Conservation (phyloP, 2,797 vertebrate genomes). For the Loris lydekkerianus region DNA sequence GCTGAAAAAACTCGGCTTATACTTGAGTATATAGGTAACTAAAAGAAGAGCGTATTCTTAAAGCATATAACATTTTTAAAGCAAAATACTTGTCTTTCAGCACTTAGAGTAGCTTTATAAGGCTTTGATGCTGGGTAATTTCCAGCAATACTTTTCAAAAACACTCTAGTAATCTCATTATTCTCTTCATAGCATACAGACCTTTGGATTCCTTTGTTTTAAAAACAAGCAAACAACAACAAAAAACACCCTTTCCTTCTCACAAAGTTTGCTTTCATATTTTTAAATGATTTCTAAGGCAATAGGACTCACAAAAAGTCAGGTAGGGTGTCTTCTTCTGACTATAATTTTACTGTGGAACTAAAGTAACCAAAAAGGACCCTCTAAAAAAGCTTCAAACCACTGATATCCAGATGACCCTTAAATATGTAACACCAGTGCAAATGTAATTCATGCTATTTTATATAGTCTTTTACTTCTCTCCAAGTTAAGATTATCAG, state of each 20-base stretch:
- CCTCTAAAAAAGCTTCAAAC: not conserved
- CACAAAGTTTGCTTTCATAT: constrained; percentile 46
- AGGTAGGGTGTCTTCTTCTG: constrained; percentile 2
- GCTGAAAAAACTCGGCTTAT: too few species aligned
- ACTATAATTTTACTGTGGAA: constrained; percentile 30
- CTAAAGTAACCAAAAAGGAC: constrained; percentile 17
- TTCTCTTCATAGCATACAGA: not conserved
- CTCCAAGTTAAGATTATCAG: not conserved
- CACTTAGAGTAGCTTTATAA: not conserved
- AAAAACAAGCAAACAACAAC: not conserved
- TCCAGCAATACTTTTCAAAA: constrained; percentile 17
- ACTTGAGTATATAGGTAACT: not conserved
- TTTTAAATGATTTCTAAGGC: constrained; percentile 53
- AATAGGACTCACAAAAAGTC: not conserved
- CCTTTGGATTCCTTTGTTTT: constrained; percentile 18
- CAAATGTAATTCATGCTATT: not conserved
- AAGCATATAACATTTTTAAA: constrained; percentile 6
- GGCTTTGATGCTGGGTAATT: not conserved
- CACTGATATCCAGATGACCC: not conserved
- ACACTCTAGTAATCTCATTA: constrained; percentile 1
- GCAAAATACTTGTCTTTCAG: not conserved
- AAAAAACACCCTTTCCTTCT: not conserved
- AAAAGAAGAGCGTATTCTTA: constrained; percentile 11
- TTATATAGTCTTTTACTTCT: not conserved
- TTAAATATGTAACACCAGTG: not conserved